Evolutionary conservation across 2,113 vertebrate species (phyloP).

Genomic region (Pao palembangensis): DNA sequence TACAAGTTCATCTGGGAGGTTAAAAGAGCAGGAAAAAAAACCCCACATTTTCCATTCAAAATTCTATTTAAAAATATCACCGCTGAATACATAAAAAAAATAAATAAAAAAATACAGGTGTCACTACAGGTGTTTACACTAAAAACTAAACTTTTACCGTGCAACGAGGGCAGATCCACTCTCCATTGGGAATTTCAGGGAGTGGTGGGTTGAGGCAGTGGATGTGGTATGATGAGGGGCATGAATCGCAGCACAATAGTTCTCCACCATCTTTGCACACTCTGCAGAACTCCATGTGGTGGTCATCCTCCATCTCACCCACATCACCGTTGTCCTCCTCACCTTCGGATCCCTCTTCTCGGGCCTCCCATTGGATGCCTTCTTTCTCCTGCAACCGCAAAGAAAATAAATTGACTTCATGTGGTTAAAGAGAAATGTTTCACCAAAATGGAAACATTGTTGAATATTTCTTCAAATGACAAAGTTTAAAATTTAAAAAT

Average conservation of each 20-base stretch:
- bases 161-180: constrained; percentile 97
- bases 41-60: neutral
- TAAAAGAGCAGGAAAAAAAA: neutral
- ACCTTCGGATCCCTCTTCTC: constrained; percentile 88
- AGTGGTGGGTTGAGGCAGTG: constrained; percentile 95
- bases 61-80: neutral
- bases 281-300: constrained; percentile 98
- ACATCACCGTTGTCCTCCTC: constrained; percentile 85
- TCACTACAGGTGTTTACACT: neutral
- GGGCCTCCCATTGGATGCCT: constrained; percentile 97
- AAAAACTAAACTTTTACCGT: constrained; percentile 81
- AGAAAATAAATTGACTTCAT: too few species aligned
- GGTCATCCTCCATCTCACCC: constrained; percentile 88
- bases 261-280: constrained; percentile 98
- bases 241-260: constrained; percentile 94
- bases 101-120: neutral
- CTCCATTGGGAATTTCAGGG: constrained; percentile 96
- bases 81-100: too few species aligned
- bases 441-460: neutral
- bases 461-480: too few species aligned
- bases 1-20: too few species aligned
- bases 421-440: neutral
- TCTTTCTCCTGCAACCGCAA: constrained; percentile 87
- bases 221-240: constrained; percentile 97
- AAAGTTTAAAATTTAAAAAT: too few species aligned